Evolutionary conservation across 2,888 invertebrate genomes (phyloP), one percentile per base, ranked within the genome.

Genomic region (Atherix ibis): DNA sequence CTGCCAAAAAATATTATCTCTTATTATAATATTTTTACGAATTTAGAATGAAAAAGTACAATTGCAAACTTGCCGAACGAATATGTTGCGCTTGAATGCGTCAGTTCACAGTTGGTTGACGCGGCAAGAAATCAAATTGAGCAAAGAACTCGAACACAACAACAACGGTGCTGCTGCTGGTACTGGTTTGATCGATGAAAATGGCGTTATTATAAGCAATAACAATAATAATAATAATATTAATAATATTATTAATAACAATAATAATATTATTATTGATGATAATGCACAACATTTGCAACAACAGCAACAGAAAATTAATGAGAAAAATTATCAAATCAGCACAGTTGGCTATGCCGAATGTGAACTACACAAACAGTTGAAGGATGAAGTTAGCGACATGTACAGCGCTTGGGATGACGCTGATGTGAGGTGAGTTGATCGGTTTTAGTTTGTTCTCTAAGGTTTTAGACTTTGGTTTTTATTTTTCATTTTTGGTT

Each of bases 391-490:
- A 46, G 71, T 80, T 36, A 70, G 73, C 42, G 76, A 77, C 45
- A 66, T 80, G 50, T 79, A 79, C 52, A 66, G 71, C 38, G 63
- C 74, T 33, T 78, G 76, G 73, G 74, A 78, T 47, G 75, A 74
- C 45, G 68, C 71, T 12, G 69, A 71, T 51, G 68, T 71, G 50
- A 70, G 72, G 79, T 79, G 53, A 66, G 63, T 56, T n/a, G n/a
- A n/a, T n/a, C n/a, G n/a, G n/a, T n/a, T 26, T 13, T 15, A 24
- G 3, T 29, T 9, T 40, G 42, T 27, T 26, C 8, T 3, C 18
- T 24, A 9, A n/a, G 24, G 9, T 24, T n/a, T 2, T 3, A 9
- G 24, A 24, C 9, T 24, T 10, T 10, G n/a, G 24, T 24, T 24
- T 26, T n/a, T 26, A 26, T 10, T 5, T 26, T 26, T 4, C 2